These are phyloP conservation scores for Homarus gammarus DNA, from an alignment of 2,888 invertebrate species.

Conservation along the genomic window DNA sequence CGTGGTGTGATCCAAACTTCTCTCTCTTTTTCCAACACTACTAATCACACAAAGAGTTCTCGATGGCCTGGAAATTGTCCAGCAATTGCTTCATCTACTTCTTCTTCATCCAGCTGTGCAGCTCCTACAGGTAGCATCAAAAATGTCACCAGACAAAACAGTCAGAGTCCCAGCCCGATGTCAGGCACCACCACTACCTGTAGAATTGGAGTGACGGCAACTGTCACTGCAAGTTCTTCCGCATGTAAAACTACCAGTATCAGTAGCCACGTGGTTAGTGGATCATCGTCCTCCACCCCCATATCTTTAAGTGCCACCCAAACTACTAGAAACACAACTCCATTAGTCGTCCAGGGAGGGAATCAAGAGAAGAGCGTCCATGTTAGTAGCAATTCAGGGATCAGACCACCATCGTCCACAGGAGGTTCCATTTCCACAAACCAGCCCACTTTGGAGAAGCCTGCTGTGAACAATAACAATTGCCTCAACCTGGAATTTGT, in stretches of 20 bases:
- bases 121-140: conserved; percentile 24
- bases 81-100: conserved; percentile 31
- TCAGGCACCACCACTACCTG: conserved; percentile 28
- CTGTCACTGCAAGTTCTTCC: conserved; percentile 22
- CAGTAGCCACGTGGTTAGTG: conserved; percentile 28
- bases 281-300: conserved; percentile 24
- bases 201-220: conserved; percentile 22
- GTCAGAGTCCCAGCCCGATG: conserved; percentile 49
- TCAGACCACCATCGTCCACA: conserved; percentile 50
- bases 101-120: conserved; percentile 25
- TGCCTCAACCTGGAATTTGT: conserved; percentile 43
- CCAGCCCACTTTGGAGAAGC: conserved; percentile 37
- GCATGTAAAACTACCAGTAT: conserved; percentile 26
- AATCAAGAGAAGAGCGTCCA: conserved; percentile 51
- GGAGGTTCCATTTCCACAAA: conserved; percentile 43
- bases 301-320: conserved; percentile 40
- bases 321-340: conserved; percentile 64
- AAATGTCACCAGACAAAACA: conserved; percentile 35
- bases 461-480: conserved; percentile 62
- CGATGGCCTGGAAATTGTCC: conserved; percentile 52
- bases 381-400: conserved; percentile 47
- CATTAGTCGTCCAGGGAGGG: conserved; percentile 50
- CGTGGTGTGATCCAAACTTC: conserved; percentile 38
- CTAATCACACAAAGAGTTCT: conserved; percentile 43
- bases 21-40: conserved; percentile 10